phyloP scores from a whole-genome alignment of 2,888 invertebrate species.

The Gryllus longicercus region DNA sequence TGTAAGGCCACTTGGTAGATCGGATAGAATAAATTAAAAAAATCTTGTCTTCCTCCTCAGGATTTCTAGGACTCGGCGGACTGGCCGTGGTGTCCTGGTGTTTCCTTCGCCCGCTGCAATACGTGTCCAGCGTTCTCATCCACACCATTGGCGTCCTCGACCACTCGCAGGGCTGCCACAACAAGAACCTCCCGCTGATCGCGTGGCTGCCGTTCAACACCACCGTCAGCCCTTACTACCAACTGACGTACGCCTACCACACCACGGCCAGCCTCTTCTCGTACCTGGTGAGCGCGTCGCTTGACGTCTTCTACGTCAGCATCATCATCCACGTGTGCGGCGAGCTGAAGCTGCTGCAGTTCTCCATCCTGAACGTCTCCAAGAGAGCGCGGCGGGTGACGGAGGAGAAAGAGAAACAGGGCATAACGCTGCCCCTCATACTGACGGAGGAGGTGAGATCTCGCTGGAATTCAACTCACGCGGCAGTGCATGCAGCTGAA shows the following conservation, averaged over 20 bases:
- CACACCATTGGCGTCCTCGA: not conserved
- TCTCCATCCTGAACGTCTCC: not conserved
- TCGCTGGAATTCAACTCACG: no score
- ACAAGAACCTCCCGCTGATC: not conserved
- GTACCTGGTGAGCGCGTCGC: not conserved
- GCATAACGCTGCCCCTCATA: not conserved
- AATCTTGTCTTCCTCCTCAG: not conserved
- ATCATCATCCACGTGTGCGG: not conserved
- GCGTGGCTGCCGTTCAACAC: not conserved
- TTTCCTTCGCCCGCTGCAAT: not conserved
- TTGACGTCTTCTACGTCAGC: not conserved
- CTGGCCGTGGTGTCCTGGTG: not conserved
- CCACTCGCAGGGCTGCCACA: not conserved
- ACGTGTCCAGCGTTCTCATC: not conserved
- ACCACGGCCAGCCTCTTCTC: not conserved
- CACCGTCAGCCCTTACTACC: not conserved
- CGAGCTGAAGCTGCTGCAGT: not conserved
- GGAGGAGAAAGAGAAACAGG: not conserved
- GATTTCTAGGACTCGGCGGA: conserved; percentile 1
- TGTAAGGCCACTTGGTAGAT: not conserved
- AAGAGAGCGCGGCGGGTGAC: not conserved
- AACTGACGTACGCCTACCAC: not conserved
- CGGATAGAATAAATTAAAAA: no score
- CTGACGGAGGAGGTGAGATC: no score
- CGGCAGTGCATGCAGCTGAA: no score